A percentile compares a stretch with the other conserved stretches of the same genome.
phyloP scores from a whole-genome alignment of 2,113 vertebrate species.

The Calyptommatus sinebrachiatus region DNA sequence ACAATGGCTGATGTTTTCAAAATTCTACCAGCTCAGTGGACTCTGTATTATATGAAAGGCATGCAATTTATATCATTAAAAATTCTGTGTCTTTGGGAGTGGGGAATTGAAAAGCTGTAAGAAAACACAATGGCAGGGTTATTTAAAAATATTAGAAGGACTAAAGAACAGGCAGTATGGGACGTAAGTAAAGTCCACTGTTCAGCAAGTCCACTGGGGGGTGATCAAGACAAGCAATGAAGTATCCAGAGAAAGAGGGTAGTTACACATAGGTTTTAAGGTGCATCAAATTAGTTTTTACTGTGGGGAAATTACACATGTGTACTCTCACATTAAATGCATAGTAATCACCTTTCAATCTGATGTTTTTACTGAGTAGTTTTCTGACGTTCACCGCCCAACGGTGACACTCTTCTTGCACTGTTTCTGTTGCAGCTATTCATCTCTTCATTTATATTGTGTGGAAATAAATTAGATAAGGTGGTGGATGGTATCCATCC shows the following conservation, averaged over 20 bases:
- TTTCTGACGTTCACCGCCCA: no score
- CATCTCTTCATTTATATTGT: no score
- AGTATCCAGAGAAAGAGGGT: neutral
- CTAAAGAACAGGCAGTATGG: neutral
- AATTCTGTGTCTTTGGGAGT: neutral
- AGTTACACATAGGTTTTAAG: no score
- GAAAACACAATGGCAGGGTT: neutral
- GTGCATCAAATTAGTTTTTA: no score
- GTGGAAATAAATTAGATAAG: no score
- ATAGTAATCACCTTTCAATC: no score
- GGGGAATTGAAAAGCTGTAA: neutral
- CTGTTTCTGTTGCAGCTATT: no score
- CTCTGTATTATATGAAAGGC: slow-evolving; percentile 2
- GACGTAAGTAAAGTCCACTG: neutral
- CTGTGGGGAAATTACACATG: no score
- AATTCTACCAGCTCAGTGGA: slow-evolving; percentile 34
- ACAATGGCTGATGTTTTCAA: slow-evolving; percentile 66
- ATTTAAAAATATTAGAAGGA: neutral
- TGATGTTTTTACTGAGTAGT: no score
- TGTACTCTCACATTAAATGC: no score
- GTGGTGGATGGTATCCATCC: no score
- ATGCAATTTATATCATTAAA: slow-evolving; percentile 13
- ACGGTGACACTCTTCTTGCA: no score
- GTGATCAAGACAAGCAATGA: neutral
- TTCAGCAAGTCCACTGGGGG: neutral